Evolutionary conservation across 30 jellyfish, hydroid and myxozoan genomes (phyloP).

Genomic region (Calvadosia cruxmelitensis): DNA sequence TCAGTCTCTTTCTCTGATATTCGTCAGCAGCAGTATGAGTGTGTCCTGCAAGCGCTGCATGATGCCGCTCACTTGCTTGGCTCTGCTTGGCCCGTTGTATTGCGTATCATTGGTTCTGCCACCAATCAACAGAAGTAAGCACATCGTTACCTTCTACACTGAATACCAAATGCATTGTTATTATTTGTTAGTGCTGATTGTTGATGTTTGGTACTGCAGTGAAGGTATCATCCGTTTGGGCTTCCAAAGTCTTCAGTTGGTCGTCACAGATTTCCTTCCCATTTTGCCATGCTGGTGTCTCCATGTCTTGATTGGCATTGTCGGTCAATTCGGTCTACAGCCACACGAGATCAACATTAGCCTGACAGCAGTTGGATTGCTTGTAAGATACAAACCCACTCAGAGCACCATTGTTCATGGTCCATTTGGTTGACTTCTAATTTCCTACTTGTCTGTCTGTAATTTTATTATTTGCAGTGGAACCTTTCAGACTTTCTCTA

Average conservation of each 20-base stretch:
- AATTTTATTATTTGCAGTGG: constrained; percentile 66
- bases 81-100: constrained; percentile 84
- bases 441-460: too few species aligned
- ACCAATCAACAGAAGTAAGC: constrained; percentile 85
- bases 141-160: too few species aligned
- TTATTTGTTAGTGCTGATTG: too few species aligned
- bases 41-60: constrained; percentile 60
- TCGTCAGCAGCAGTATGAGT: constrained; percentile 86
- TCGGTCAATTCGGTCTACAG: constrained; percentile 86
- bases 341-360: constrained; percentile 90
- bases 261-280: constrained; percentile 84
- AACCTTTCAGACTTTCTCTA: constrained; percentile 79
- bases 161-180: too few species aligned
- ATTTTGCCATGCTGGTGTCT: constrained; percentile 96
- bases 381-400: constrained; percentile 30
- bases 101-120: constrained; percentile 80
- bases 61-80: constrained; percentile 71
- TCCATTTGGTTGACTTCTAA: neutral
- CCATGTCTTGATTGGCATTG: constrained; percentile 61
- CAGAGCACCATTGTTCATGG: neutral
- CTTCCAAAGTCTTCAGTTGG: constrained; percentile 82
- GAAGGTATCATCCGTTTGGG: constrained; percentile 76
- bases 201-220: constrained; percentile 25
- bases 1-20: constrained; percentile 46
- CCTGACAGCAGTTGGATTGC: constrained; percentile 80